Evolutionary conservation across 2,797 vertebrate species (phyloP).

Genomic region (Sebastes elongatus): DNA sequence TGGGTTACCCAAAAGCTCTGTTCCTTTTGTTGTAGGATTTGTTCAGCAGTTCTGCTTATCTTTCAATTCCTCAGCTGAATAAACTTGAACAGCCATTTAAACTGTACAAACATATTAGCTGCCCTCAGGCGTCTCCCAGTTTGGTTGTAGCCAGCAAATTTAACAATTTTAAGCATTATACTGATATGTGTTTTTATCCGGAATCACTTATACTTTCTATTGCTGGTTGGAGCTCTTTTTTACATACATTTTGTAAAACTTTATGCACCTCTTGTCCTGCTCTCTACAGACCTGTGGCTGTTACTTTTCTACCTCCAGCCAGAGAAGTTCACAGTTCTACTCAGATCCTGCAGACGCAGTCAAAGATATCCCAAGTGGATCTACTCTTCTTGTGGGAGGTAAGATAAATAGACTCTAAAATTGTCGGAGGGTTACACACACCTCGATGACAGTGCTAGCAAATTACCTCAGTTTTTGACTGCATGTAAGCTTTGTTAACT

Average conservation of each 20-base stretch:
- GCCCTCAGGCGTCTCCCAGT: not conserved
- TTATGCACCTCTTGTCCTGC: not conserved
- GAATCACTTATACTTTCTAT: not conserved
- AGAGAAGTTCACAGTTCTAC: constrained; percentile 86
- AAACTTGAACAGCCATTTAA: constrained; percentile 18
- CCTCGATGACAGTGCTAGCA: not conserved
- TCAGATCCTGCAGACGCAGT: constrained; percentile 89
- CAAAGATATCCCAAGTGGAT: constrained; percentile 91
- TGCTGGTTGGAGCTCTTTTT: not conserved
- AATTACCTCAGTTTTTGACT: not conserved
- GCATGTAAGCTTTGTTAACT: not conserved
- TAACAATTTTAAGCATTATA: not conserved
- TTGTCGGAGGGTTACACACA: not conserved
- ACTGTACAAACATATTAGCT: constrained; percentile 11
- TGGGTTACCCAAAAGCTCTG: constrained; percentile 3
- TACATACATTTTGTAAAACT: too few species aligned
- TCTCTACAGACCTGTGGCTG: constrained; percentile 81
- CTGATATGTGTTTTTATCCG: not conserved
- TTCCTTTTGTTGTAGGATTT: constrained; percentile 52
- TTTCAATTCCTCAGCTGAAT: constrained; percentile 25
- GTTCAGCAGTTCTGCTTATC: constrained; percentile 24
- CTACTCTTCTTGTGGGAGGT: constrained; percentile 95
- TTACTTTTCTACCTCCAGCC: constrained; percentile 88
- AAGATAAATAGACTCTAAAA: constrained; percentile 42
- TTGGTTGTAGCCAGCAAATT: not conserved